phyloP scores from a whole-genome alignment of 2,888 invertebrate genomes.

The Odontocolon sp. region DNA sequence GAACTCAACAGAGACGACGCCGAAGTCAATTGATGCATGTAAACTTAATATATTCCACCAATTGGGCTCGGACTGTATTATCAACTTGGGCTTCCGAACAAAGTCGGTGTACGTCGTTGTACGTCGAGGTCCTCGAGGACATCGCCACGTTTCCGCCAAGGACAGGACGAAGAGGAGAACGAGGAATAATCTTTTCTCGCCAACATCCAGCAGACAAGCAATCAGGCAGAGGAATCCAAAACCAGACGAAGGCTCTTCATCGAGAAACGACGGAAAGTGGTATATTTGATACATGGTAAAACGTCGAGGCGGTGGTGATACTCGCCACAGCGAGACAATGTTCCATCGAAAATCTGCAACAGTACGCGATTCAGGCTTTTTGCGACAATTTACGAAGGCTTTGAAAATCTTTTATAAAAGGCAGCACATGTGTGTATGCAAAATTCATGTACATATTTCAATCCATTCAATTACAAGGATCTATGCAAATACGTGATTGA shows the following conservation, averaged over 20 bases:
- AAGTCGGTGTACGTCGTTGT: background rate
- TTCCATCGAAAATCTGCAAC: constrained; percentile 28
- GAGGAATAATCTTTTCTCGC: constrained; percentile 43
- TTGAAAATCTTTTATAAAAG: constrained; percentile 20
- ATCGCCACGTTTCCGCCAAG: constrained; percentile 9
- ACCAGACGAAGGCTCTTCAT: constrained; percentile 35
- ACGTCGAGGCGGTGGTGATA: constrained; percentile 37
- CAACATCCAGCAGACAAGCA: constrained; percentile 10
- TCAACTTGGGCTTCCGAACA: background rate
- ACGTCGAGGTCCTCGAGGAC: constrained; percentile 19
- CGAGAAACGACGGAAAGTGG: constrained; percentile 50
- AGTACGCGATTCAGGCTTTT: constrained; percentile 22
- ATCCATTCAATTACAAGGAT: no score
- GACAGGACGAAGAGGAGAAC: constrained; percentile 24
- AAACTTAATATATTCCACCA: no score
- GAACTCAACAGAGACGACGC: background rate
- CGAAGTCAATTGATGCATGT: no score
- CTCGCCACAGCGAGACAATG: constrained; percentile 27
- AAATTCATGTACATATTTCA: background rate
- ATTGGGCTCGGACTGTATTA: no score
- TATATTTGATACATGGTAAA: constrained; percentile 50
- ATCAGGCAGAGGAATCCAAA: constrained; percentile 28
- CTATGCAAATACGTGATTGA: no score
- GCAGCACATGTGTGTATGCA: background rate
- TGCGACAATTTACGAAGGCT: constrained; percentile 50